phyloP scores from a whole-genome alignment of 2,113 vertebrate species.

The Plectropomus leopardus region DNA sequence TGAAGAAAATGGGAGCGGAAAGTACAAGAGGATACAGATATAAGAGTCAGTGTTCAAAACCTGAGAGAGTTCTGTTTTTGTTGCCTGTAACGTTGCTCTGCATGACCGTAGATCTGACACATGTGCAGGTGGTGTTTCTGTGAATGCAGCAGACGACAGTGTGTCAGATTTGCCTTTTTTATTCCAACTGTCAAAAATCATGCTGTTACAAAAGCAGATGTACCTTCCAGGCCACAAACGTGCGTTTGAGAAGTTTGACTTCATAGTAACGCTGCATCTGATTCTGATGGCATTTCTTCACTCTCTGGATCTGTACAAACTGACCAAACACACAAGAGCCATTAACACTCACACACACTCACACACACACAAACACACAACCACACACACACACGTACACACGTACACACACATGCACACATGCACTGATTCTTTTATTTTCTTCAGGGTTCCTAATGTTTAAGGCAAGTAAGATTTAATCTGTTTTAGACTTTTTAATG shows the following conservation, averaged over 20 bases:
- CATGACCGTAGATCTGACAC: slow-evolving; percentile 38
- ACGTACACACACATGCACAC: slow-evolving; percentile 2
- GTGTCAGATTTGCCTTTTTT: not conserved
- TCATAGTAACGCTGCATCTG: slow-evolving; percentile 68
- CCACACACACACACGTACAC: slow-evolving; percentile 7
- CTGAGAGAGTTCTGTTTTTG: slow-evolving; percentile 64
- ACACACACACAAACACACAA: not conserved
- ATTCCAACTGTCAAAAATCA: not conserved
- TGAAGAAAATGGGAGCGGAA: not conserved
- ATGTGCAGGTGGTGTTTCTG: slow-evolving; percentile 68
- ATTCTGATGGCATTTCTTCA: slow-evolving; percentile 58
- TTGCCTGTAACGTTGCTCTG: slow-evolving; percentile 60
- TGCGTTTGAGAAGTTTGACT: slow-evolving; percentile 64
- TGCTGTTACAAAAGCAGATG: not conserved
- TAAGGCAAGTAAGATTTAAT: too few relatives aligned
- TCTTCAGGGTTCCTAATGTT: too few relatives aligned
- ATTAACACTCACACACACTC: not conserved
- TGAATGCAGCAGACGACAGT: slow-evolving; percentile 27
- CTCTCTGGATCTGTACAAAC: slow-evolving; percentile 78
- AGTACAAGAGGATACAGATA: not conserved
- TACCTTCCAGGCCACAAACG: slow-evolving; percentile 79
- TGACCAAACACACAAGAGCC: slow-evolving; percentile 50
- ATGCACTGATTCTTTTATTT: not conserved
- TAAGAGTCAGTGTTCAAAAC: slow-evolving; percentile 46
- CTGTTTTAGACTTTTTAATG: too few relatives aligned